Conservation (phyloP, 2,797 vertebrate species). For the Ispidina picta region DNA sequence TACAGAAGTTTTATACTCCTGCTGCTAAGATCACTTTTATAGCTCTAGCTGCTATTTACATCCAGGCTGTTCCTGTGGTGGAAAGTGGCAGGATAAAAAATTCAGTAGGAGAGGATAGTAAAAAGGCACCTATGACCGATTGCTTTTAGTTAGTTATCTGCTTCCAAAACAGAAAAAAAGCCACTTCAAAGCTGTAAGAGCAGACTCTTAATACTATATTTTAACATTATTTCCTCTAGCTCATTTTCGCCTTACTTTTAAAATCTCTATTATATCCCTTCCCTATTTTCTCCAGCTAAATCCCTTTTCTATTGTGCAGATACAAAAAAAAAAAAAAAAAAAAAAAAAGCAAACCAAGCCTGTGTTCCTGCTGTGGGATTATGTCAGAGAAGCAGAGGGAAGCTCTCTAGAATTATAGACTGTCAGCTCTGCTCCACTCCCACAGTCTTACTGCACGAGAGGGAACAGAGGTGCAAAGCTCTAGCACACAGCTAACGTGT, state of each 20-base stretch:
- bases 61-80: background rate
- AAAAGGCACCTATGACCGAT: background rate
- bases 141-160: slow-evolving; percentile 6
- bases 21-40: background rate
- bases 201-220: background rate
- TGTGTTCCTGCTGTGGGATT: background rate
- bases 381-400: background rate
- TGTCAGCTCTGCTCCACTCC: background rate
- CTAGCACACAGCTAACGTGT: background rate
- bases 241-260: background rate
- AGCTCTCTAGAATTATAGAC: background rate
- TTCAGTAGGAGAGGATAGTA: background rate
- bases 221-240: background rate
- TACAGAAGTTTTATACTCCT: background rate
- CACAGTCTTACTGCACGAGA: background rate
- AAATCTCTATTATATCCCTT: background rate
- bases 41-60: background rate
- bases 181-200: background rate
- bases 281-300: background rate
- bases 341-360: background rate
- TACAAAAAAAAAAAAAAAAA: background rate
- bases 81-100: background rate
- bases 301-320: background rate
- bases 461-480: background rate
- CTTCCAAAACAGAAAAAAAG: background rate